Percentiles rank a stretch among this genome's conserved stretches.
phyloP scores from a whole-genome alignment of 2,888 invertebrate species.

The Ichneumoninae sp. region DNA sequence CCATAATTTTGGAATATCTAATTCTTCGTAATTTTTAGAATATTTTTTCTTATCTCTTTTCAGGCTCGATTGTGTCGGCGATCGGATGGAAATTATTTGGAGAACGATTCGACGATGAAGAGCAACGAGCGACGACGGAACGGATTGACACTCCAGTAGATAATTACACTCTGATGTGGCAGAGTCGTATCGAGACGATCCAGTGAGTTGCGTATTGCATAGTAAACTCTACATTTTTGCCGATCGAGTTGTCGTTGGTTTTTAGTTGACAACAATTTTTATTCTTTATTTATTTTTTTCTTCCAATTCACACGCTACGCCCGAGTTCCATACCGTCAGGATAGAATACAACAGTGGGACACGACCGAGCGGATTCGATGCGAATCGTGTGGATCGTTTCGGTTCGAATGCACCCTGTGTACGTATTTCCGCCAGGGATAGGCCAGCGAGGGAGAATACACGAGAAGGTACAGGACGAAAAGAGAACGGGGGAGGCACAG shows the following conservation, averaged over 20 bases:
- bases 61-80: not conserved
- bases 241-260: not conserved
- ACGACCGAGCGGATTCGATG: constrained; percentile 38
- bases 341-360: constrained; percentile 45
- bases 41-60: not conserved
- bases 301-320: not conserved
- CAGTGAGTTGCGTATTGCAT: not conserved
- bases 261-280: not conserved
- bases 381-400: constrained; percentile 53
- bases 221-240: not conserved
- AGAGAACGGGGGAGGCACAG: constrained; percentile 59
- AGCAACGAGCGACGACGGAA: not conserved
- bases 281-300: not conserved
- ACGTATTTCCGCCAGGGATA: constrained; percentile 66
- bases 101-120: not conserved
- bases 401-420: constrained; percentile 70
- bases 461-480: constrained; percentile 37
- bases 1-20: not conserved
- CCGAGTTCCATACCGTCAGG: not conserved
- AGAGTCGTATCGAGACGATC: not conserved
- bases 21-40: not conserved
- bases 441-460: constrained; percentile 9
- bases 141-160: not conserved
- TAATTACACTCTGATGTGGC: not conserved
- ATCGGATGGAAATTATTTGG: not conserved